A percentile compares a stretch with the other conserved stretches of the same genome.
These are phyloP conservation scores for Neogale vison DNA, from an alignment of 2,113 vertebrate species.

Conservation along the genomic window DNA sequence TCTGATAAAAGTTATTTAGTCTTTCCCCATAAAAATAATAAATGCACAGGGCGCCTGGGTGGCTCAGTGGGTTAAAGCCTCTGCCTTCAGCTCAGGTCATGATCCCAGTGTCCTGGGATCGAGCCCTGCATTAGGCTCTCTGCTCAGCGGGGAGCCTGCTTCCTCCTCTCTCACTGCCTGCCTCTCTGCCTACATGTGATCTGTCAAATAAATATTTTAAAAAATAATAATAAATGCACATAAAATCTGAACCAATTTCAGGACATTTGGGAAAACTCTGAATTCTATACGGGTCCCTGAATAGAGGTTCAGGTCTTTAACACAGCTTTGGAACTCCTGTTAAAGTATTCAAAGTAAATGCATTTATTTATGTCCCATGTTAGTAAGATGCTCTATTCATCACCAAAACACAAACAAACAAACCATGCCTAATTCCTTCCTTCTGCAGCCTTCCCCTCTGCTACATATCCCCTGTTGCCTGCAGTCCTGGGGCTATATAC, in stretches of 20 bases:
- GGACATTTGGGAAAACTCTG: not conserved
- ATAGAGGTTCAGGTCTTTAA: not conserved
- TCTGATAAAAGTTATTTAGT: not conserved
- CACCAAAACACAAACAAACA: not conserved
- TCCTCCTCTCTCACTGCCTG: too few species aligned
- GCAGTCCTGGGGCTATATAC: not conserved
- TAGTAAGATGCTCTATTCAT: not conserved
- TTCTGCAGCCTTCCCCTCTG: not conserved
- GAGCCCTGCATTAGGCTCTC: too few species aligned
- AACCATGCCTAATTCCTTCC: not conserved
- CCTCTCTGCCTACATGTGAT: too few species aligned
- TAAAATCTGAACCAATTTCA: not conserved
- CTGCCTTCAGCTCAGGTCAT: too few species aligned
- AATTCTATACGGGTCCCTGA: not conserved
- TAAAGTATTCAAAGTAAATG: not conserved
- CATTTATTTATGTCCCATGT: not conserved
- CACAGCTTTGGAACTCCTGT: not conserved
- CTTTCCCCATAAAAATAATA: not conserved
- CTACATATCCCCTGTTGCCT: not conserved
- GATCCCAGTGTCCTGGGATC: too few species aligned
- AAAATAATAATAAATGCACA: not conserved
- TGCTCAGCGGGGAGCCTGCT: too few species aligned
- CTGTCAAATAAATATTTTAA: too few species aligned
- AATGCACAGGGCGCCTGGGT: not conserved
- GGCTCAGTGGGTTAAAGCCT: too few species aligned